phyloP scores from a whole-genome alignment of 2,888 invertebrate species.

The Ectobius pallidus region DNA sequence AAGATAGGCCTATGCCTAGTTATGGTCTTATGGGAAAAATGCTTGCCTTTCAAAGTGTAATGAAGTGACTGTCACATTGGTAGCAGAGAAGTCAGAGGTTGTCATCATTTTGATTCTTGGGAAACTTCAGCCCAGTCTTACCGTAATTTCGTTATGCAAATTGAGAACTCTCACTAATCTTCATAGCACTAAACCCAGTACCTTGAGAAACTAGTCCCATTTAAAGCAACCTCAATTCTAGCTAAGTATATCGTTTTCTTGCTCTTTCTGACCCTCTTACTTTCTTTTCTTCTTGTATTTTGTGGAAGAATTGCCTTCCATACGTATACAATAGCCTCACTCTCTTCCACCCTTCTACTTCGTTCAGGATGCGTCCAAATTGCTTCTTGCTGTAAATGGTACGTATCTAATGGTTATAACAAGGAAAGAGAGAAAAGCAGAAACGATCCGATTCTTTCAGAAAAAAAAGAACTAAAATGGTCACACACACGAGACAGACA shows the following conservation, averaged over 20 bases:
- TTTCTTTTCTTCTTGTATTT: background rate
- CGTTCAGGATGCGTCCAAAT: slow-evolving; percentile 15
- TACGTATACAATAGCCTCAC: slow-evolving; percentile 7
- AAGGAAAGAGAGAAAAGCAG: background rate
- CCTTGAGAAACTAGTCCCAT: slow-evolving; percentile 7
- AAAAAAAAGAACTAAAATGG: slow-evolving; percentile 18
- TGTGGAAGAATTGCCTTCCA: background rate
- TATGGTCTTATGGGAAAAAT: too few species aligned
- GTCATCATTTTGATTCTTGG: too few species aligned
- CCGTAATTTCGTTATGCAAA: too few species aligned
- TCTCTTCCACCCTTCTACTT: slow-evolving; percentile 15
- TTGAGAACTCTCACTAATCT: too few species aligned
- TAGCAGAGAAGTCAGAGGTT: too few species aligned
- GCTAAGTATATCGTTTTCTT: background rate
- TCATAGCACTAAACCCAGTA: background rate
- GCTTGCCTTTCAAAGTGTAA: too few species aligned
- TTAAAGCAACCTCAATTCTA: slow-evolving; percentile 8
- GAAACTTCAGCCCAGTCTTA: too few species aligned
- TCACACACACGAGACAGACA: background rate
- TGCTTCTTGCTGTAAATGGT: slow-evolving; percentile 32
- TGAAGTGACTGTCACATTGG: too few species aligned
- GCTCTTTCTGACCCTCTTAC: background rate
- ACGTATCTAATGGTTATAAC: slow-evolving; percentile 30
- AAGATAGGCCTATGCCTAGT: too few species aligned
- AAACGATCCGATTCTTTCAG: background rate